phyloP scores from a whole-genome alignment of 2,113 vertebrate genomes.

The Motacilla tschutschensis region DNA sequence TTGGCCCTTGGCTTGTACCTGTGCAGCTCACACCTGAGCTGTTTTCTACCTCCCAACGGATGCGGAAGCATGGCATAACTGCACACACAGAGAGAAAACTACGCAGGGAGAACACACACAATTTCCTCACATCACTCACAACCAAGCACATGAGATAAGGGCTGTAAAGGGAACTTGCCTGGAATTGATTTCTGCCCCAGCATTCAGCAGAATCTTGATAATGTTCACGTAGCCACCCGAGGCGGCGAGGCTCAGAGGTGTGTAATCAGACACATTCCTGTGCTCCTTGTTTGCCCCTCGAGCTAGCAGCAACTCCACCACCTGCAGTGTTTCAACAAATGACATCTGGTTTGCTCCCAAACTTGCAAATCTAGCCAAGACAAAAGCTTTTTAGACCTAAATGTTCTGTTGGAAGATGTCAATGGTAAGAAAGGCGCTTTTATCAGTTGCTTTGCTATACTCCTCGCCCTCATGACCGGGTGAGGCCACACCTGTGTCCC shows the following conservation, averaged over 20 bases:
- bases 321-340: slow-evolving; percentile 70
- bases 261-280: slow-evolving; percentile 98
- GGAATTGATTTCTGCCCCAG: slow-evolving; percentile 98
- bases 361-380: not conserved
- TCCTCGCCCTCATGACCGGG: not conserved
- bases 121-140: not conserved
- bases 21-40: not conserved
- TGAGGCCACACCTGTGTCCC: not conserved
- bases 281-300: slow-evolving; percentile 98
- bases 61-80: not conserved
- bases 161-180: slow-evolving; percentile 76
- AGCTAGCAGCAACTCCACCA: slow-evolving; percentile 94
- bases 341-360: slow-evolving; percentile 1
- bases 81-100: accelerated
- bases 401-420: not conserved
- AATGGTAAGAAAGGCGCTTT: accelerated
- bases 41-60: not conserved
- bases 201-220: slow-evolving; percentile 97
- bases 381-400: not conserved
- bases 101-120: not conserved
- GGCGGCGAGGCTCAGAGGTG: slow-evolving; percentile 93
- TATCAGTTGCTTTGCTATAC: not conserved
- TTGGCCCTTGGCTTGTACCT: no score
- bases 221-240: slow-evolving; percentile 98
- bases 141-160: not conserved